Base-by-base conservation (phyloP, 1,140 invertebrate genomes). In the Battus philenor region DNA sequence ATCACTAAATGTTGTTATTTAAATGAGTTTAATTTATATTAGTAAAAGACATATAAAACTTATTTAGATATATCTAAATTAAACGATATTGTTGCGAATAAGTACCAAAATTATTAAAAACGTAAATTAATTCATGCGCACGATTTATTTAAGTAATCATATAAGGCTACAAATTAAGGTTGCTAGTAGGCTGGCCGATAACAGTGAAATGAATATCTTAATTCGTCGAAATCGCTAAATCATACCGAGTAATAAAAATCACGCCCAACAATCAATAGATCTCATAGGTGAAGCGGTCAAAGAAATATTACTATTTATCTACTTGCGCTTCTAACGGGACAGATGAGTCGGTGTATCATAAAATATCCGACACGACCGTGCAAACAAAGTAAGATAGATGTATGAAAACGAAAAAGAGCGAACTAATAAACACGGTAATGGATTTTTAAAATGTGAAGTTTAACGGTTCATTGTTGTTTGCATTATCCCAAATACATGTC, bases 391-490 rank as follows among this genome's bases (percentile, higher is more conserved):
- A 39, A 41, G 26, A 17, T 9, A 18, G 4, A 11, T 29, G n/a
- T 29, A 17, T 39, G 8, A 17, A 41, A 39, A 41, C 11, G 18
- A n/a, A 16, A 41, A 41, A 41, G 15, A 18, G 9, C 29, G 29
- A 30, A 15, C 18, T 26, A 17, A 17, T 8, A 17, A 11, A 45
- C 22, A 20, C 44, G 31, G 31, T 59, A 66, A 66, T 62, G 50
- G 50, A 48, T 61, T 58, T 56, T 54, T 57, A 61, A 68, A 61
- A 64, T 54, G 57, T 31, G 51, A 32, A 32, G 9, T 52, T 49
- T 46, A 54, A 45, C 59, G 16, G 24, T 58, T 58, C 34, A 44
- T 11, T 32, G 16, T 16, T 17, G 30, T 41, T 44, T 63, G 15
- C 58, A 58, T 63, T 60, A 59, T 68, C n/a, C n/a, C n/a, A n/a